These are phyloP conservation scores for Notamacropus eugenii DNA, from an alignment of 2,797 vertebrate species.

Conservation along the genomic window DNA sequence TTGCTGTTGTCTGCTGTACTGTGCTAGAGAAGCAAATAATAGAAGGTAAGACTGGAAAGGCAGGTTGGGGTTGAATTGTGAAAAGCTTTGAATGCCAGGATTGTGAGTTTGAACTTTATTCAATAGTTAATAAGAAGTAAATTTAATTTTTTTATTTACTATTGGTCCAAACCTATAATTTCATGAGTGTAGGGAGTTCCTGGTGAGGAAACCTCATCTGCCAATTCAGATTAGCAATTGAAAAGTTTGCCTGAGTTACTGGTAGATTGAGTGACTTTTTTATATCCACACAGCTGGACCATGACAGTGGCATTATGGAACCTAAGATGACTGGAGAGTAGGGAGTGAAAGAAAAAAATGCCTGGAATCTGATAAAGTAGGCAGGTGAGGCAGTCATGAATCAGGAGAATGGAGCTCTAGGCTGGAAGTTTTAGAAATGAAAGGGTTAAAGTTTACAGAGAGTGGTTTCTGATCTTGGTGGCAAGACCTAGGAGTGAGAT, in stretches of 20 bases:
- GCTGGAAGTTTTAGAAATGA: neutral
- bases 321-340: neutral
- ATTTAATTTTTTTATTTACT: neutral
- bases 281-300: neutral
- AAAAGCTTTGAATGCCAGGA: neutral
- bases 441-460: neutral
- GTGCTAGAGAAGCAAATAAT: neutral
- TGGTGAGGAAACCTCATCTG: neutral
- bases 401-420: neutral
- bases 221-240: neutral
- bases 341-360: neutral
- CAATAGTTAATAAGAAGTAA: neutral
- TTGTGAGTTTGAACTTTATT: neutral
- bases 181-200: neutral
- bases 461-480: neutral
- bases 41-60: neutral
- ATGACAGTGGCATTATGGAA: neutral
- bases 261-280: neutral
- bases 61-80: neutral
- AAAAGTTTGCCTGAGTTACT: neutral
- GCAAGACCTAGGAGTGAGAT: neutral
- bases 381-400: neutral
- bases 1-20: neutral
- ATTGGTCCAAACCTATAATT: neutral
- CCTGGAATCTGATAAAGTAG: neutral